These are phyloP conservation scores for Pyrochroa serraticornis DNA, from an alignment of 2,888 invertebrate genomes.

Conservation along the genomic window DNA sequence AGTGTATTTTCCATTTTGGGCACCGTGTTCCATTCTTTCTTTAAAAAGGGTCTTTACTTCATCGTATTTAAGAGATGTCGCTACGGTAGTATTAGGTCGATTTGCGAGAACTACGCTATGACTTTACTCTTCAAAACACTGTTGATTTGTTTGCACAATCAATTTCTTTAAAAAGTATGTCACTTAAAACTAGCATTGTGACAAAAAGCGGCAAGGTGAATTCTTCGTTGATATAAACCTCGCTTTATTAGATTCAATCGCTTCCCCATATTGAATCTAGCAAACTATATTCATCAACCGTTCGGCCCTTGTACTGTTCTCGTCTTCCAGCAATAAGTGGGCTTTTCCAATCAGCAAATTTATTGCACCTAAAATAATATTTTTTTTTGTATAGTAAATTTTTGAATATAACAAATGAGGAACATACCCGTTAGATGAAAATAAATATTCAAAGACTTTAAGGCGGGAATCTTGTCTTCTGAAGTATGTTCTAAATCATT, in stretches of 20 bases:
- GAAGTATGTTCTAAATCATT: not conserved
- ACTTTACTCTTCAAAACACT: too few relatives aligned
- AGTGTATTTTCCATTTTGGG: too few relatives aligned
- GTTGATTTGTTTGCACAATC: too few relatives aligned
- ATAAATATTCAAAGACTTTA: not conserved
- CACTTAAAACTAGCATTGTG: slow-evolving; percentile 30
- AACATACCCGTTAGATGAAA: not conserved
- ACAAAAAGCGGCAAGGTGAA: slow-evolving; percentile 39
- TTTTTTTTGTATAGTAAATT: not conserved
- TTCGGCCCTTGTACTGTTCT: slow-evolving; percentile 39
- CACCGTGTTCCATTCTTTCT: too few relatives aligned
- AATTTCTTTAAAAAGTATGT: too few relatives aligned
- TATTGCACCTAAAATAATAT: not conserved
- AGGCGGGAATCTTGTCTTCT: not conserved
- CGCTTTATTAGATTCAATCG: slow-evolving; percentile 37
- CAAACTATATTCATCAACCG: slow-evolving; percentile 39
- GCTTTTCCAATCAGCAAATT: not conserved
- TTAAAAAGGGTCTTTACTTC: too few relatives aligned
- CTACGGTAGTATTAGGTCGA: too few relatives aligned
- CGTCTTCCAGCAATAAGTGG: slow-evolving; percentile 29
- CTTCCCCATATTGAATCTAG: slow-evolving; percentile 44
- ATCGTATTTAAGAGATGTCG: too few relatives aligned
- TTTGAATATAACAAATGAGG: not conserved
- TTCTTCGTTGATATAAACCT: slow-evolving; percentile 40
- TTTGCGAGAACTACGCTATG: too few relatives aligned